phyloP scores from a whole-genome alignment of 2,113 vertebrate species.

The Chionomys nivalis region DNA sequence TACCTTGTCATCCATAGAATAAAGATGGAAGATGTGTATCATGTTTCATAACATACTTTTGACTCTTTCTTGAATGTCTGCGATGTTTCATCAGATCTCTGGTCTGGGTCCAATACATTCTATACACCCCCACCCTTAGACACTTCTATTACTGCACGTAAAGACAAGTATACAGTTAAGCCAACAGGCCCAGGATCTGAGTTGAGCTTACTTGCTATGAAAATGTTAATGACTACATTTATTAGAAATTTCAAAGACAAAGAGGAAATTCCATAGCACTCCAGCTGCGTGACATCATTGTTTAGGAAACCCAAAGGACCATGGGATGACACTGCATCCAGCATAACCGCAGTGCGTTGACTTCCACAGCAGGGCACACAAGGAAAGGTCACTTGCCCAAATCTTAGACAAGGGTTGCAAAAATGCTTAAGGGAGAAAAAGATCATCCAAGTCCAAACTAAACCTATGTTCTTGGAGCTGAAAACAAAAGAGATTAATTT shows the following conservation, averaged over 20 bases:
- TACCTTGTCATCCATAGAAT: neutral
- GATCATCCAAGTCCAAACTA: neutral
- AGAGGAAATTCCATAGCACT: neutral
- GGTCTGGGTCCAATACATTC: neutral
- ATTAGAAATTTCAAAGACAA: neutral
- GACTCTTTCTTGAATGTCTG: neutral
- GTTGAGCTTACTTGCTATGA: neutral
- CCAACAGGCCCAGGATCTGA: neutral
- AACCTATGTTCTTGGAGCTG: neutral
- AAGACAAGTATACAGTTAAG: neutral
- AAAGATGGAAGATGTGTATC: neutral
- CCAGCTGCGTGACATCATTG: neutral
- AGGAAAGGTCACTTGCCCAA: neutral
- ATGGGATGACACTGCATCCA: neutral
- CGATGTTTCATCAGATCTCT: neutral
- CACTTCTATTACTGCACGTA: neutral
- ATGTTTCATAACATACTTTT: neutral
- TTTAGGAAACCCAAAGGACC: neutral
- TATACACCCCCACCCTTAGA: neutral
- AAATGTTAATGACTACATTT: neutral
- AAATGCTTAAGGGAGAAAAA: neutral
- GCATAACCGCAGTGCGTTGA: rapidly evolving
- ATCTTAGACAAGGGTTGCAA: neutral
- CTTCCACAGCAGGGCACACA: neutral
- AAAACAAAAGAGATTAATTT: neutral